These are phyloP conservation scores for Macrosteles quadrilineatus DNA, from an alignment of 1,140 invertebrate genomes.

Conservation along the genomic window DNA sequence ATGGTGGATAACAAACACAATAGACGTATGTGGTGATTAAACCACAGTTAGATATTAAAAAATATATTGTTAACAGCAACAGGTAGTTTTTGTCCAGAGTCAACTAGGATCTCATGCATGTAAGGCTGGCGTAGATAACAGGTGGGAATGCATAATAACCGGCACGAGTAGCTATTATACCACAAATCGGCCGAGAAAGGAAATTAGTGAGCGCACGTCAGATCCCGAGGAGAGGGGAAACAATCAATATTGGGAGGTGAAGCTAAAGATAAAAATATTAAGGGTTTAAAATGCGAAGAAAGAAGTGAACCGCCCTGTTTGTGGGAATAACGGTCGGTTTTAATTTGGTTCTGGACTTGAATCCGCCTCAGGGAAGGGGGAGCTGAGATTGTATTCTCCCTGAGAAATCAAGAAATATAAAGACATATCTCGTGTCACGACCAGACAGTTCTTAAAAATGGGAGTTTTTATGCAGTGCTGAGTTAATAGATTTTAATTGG, in stretches of 20 bases:
- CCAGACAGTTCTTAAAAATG: slow-evolving; percentile 25
- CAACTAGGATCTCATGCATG: too few relatives aligned
- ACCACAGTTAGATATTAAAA: too few relatives aligned
- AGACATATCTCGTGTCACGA: slow-evolving; percentile 17
- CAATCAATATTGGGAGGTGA: not conserved
- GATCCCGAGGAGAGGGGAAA: not conserved
- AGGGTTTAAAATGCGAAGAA: slow-evolving; percentile 5
- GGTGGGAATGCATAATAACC: too few relatives aligned
- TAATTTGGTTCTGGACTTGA: slow-evolving; percentile 19
- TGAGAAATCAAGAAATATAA: slow-evolving; percentile 16
- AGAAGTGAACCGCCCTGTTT: not conserved
- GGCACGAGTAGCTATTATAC: too few relatives aligned
- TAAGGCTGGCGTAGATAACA: too few relatives aligned
- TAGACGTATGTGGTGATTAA: too few relatives aligned
- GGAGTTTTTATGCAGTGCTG: slow-evolving; percentile 5
- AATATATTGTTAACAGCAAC: too few relatives aligned
- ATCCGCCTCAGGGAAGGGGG: not conserved
- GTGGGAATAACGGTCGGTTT: slow-evolving; percentile 16
- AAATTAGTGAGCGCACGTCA: too few relatives aligned
- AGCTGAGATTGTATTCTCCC: not conserved
- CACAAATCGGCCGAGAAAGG: not conserved
- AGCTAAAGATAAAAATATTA: slow-evolving; percentile 21
- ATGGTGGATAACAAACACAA: too few relatives aligned
- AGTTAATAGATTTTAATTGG: slow-evolving; percentile 26
- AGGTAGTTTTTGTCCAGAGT: too few relatives aligned